Conservation (phyloP, 1,140 invertebrate species). For the Helicoverpa armigera region DNA sequence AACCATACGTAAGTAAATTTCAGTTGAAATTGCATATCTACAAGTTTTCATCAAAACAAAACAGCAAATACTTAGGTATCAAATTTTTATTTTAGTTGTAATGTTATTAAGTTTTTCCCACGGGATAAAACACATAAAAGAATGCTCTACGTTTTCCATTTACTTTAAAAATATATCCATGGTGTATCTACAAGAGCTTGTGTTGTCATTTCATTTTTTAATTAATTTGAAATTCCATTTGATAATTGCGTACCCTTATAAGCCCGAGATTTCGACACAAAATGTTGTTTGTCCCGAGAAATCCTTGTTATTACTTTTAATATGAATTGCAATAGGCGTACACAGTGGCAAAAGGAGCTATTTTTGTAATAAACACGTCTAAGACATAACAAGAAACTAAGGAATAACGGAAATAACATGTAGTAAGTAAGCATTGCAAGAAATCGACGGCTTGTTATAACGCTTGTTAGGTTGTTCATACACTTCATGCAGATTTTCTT, state of each 20-base stretch:
- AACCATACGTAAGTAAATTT: no score
- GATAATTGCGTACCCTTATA: background rate
- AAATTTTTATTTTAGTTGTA: no score
- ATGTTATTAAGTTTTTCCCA: no score
- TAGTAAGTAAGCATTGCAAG: background rate
- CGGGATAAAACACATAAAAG: no score
- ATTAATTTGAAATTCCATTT: constrained; percentile 12
- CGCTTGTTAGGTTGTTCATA: no score
- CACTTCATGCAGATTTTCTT: no score
- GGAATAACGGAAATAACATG: background rate
- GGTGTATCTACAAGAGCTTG: no score
- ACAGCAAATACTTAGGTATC: no score
- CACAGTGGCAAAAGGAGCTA: background rate
- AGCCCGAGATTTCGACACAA: background rate
- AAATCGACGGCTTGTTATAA: background rate
- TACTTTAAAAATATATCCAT: no score
- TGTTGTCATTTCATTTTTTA: background rate
- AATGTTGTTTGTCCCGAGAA: background rate
- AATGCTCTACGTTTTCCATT: no score
- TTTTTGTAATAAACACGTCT: background rate
- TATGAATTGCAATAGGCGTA: background rate
- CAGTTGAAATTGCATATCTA: no score
- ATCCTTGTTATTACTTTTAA: constrained; percentile 20
- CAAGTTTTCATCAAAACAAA: no score
- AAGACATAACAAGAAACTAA: background rate